A percentile compares a stretch with the other conserved stretches of the same genome.
Evolutionary conservation across 2,797 vertebrate genomes (phyloP).

Genomic region (Onychomys torridus): DNA sequence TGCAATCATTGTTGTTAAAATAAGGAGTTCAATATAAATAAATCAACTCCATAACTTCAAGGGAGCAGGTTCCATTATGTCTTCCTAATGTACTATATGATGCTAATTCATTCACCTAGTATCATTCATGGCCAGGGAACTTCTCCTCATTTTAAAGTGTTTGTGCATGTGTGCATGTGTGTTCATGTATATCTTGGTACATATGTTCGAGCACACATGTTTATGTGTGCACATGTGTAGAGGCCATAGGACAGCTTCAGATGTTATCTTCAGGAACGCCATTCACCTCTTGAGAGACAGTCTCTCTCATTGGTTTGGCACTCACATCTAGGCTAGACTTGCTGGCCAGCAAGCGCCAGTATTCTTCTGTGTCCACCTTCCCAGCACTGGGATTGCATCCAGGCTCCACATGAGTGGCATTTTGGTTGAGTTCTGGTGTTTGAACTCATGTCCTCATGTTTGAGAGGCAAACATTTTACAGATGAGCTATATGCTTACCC

Average conservation of each 20-base stretch:
- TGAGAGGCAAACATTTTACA: background rate
- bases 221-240: background rate
- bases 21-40: background rate
- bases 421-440: background rate
- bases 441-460: background rate
- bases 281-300: background rate
- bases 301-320: background rate
- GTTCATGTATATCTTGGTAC: background rate
- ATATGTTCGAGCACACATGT: background rate
- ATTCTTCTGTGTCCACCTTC: too few species aligned
- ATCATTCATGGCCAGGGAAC: constrained; percentile 52
- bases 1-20: constrained; percentile 4
- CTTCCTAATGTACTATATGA: constrained; percentile 45
- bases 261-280: background rate
- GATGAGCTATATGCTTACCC: background rate
- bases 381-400: background rate
- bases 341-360: background rate
- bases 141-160: constrained; percentile 25
- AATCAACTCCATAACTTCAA: background rate
- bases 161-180: background rate
- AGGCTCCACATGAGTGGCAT: too few species aligned
- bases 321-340: background rate
- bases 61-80: background rate
- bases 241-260: background rate
- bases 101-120: constrained; percentile 50